Evolutionary conservation across 2,888 invertebrate species (phyloP).

Genomic region (Reticulitermes lucifugus): DNA sequence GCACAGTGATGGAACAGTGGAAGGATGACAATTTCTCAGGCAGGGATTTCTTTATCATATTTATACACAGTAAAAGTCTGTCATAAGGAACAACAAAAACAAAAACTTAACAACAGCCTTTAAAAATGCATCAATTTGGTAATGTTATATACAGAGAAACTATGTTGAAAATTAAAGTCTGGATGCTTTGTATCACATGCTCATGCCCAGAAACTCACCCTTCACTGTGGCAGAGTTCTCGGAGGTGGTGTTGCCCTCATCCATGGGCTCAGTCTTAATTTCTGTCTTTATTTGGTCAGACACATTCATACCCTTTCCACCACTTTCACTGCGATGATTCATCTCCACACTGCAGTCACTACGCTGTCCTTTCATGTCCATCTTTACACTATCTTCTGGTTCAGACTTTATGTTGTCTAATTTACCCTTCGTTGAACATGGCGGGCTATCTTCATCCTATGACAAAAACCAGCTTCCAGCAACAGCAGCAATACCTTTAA

Average conservation of each 20-base stretch:
- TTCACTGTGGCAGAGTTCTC: slow-evolving; percentile 60
- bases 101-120: too few relatives aligned
- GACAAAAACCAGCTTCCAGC: neutral
- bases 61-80: too few relatives aligned
- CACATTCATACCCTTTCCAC: slow-evolving; percentile 65
- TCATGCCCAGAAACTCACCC: slow-evolving; percentile 55
- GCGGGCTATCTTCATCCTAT: slow-evolving; percentile 71
- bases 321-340: slow-evolving; percentile 67
- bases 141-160: too few relatives aligned
- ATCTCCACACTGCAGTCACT: slow-evolving; percentile 66
- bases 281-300: slow-evolving; percentile 66
- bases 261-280: slow-evolving; percentile 72
- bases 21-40: too few relatives aligned
- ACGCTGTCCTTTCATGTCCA: slow-evolving; percentile 73
- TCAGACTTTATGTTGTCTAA: slow-evolving; percentile 70
- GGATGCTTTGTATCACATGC: too few relatives aligned
- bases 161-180: too few relatives aligned
- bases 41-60: too few relatives aligned
- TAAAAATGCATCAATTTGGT: too few relatives aligned
- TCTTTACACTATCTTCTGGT: slow-evolving; percentile 54
- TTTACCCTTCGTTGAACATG: slow-evolving; percentile 66
- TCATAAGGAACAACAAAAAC: too few relatives aligned
- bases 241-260: slow-evolving; percentile 57
- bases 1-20: too few relatives aligned
- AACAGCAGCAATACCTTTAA: slow-evolving; percentile 5